These are phyloP conservation scores for Scytalopus superciliaris DNA, from an alignment of 2,113 vertebrate genomes.

Conservation along the genomic window DNA sequence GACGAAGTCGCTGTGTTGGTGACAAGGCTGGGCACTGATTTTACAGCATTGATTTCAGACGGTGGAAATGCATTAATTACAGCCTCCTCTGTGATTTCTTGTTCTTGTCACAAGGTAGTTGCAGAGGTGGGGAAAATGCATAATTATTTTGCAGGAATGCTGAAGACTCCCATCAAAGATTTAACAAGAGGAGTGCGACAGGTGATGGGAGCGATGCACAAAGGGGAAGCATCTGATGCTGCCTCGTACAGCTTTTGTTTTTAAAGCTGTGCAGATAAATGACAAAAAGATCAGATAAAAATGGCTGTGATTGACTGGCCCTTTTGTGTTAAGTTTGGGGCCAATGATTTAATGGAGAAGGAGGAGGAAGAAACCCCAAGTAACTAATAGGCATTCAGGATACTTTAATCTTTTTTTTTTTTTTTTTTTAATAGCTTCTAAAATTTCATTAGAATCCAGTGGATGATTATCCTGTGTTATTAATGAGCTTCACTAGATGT, in stretches of 20 bases:
- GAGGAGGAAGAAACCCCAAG: neutral
- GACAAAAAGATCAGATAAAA: conserved; percentile 29
- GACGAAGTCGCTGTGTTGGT: neutral
- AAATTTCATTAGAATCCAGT: conserved; percentile 9
- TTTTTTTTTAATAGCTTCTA: neutral
- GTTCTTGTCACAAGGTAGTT: conserved; percentile 48
- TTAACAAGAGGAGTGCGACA: conserved; percentile 35
- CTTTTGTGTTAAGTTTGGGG: conserved; percentile 26
- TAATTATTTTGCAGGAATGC: conserved; percentile 35
- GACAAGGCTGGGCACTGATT: neutral
- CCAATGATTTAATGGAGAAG: conserved; percentile 14
- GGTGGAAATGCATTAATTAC: conserved; percentile 19
- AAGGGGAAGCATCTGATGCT: conserved; percentile 18
- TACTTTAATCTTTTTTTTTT: neutral
- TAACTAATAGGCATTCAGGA: neutral
- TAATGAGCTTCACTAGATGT: neutral
- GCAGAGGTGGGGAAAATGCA: conserved; percentile 55
- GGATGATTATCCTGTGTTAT: conserved; percentile 16
- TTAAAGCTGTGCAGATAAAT: conserved; percentile 4
- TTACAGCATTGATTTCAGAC: neutral
- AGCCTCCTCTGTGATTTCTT: conserved; percentile 11
- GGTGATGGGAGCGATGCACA: conserved; percentile 52
- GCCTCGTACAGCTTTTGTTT: conserved; percentile 32
- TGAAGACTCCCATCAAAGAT: conserved; percentile 28
- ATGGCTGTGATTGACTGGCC: conserved; percentile 49